Evolutionary conservation across 2,888 invertebrate species (phyloP), one percentile per base, ranked within the genome.

Genomic region (Sarcophaga rosellei): DNA sequence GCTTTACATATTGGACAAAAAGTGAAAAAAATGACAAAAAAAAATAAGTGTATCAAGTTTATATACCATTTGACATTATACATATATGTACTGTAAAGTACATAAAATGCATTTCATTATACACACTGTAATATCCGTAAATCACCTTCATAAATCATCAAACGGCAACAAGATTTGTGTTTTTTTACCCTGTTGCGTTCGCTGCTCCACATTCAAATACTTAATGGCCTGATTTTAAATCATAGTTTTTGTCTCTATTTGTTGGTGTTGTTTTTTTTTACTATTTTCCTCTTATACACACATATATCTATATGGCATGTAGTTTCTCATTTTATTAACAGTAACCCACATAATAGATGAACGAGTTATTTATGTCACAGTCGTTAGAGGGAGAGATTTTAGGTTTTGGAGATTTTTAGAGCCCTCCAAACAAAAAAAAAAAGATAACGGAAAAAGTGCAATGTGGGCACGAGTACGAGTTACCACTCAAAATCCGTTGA

Each of bases 131-230:
- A 65, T 75, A 45, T 53, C 21, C 45, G 44, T 79, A 84, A 35
- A 84, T 84, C 81, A 86, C 84, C 78, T 84, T 81, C 84, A 86
- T 81, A 86, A 84, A 86, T 85, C 62, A 66, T 75, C 75, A 66
- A 79, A 61, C 15, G 75, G 79, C 84, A 84, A 84, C 79, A 84
- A 70, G 17, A 53, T 53, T 53, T 53, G 8, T 35, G 65, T 63
- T 79, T 82, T 63, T 47, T 74, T 45, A 17, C 76, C 69, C 69
- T 74, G 77, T 63, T 85, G 76, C 77, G 80, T 5, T 53, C 73
- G 80, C 5, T 72, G 77, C 70, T 78, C 84, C 53, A 75, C 70
- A 62, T 83, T 77, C 47, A 82, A 57, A 69, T 45, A 68, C n/a
- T 81, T 73, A 73, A 72, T 86, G 73, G 21, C 62, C 83, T 86